A percentile compares a stretch with the other conserved stretches of the same genome.
These are phyloP conservation scores for Hylia prasina DNA, from an alignment of 2,113 vertebrate species.

Conservation along the genomic window DNA sequence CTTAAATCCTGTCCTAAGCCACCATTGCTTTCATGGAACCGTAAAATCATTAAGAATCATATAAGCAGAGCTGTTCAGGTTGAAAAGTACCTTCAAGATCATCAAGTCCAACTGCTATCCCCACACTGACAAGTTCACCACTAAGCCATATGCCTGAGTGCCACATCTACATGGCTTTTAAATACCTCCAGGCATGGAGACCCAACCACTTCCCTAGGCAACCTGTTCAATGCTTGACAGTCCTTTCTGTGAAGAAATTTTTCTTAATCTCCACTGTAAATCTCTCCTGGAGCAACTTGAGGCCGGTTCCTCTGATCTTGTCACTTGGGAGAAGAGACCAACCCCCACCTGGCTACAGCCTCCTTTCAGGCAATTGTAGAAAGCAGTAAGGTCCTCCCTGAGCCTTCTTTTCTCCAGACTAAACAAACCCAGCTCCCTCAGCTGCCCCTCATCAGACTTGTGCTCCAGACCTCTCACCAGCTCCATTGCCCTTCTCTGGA, in stretches of 20 bases:
- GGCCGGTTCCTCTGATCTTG: not conserved
- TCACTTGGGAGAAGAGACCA: not conserved
- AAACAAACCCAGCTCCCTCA: not conserved
- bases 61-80: not conserved
- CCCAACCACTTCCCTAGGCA: not conserved
- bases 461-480: not conserved
- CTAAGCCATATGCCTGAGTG: not conserved
- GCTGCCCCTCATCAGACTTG: not conserved
- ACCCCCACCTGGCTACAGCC: fast-evolving
- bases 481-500: not conserved
- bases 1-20: not conserved
- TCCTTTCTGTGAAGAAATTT: not conserved
- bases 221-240: not conserved
- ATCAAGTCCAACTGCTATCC: not conserved
- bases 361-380: not conserved
- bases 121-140: not conserved
- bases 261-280: not conserved
- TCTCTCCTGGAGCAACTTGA: not conserved
- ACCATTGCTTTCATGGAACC: not conserved
- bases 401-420: not conserved
- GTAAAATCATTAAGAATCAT: not conserved
- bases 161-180: not conserved
- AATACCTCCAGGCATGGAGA: not conserved
- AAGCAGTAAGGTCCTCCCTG: fast-evolving
- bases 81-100: not conserved